Base-by-base conservation (phyloP, 2,888 invertebrate species). In the Dryomyza anilis region DNA sequence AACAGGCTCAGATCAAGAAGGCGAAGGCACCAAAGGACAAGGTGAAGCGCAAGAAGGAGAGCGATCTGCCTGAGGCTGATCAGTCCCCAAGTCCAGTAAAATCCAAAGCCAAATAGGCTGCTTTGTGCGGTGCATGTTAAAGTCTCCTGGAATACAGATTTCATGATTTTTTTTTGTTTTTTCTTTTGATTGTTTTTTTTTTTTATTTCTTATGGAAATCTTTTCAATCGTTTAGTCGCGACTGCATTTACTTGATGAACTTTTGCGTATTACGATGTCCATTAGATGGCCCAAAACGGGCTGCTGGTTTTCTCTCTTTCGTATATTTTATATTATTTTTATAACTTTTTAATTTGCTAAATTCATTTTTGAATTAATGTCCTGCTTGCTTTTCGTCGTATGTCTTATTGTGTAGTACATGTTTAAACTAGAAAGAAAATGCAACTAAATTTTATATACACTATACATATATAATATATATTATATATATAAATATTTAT, bases 51-150 rank as follows among this genome's bases (percentile, higher is more conserved):
- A 83, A 82, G 81, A 93, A 91, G 83, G 92, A 92, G 79, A 95
- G 94, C 60, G 95, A 96, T 78, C 85, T 96, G 70, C 95, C 96
- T 0, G 96, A 97, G 85, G 96, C 94, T 64, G 95, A 96, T 84
- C 95, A 95, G 84, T 93, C 76, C 7, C 77, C 77, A 29, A 71
- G 75, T 69, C 79, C 78, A 46, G 70, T 71, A 57, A 81, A 77
- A 66, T 74, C 73, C 59, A 80, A 79, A 70, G 67, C 71, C 45
- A 80, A 79, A 67, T 76, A 39, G 39, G 39, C 39, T 39, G n/a
- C n/a, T n/a, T n/a, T n/a, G n/a, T n/a, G n/a, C n/a, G n/a, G n/a
- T n/a, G n/a, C n/a, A n/a, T n/a, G n/a, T n/a, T n/a, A 14, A 39
- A 33, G 57, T 12, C 21, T 39, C 39, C 14, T n/a, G 39, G 12